Percentiles rank a stretch among this genome's conserved stretches.
phyloP scores from a whole-genome alignment of 2,888 invertebrate genomes.

The Diarsia dahlii region DNA sequence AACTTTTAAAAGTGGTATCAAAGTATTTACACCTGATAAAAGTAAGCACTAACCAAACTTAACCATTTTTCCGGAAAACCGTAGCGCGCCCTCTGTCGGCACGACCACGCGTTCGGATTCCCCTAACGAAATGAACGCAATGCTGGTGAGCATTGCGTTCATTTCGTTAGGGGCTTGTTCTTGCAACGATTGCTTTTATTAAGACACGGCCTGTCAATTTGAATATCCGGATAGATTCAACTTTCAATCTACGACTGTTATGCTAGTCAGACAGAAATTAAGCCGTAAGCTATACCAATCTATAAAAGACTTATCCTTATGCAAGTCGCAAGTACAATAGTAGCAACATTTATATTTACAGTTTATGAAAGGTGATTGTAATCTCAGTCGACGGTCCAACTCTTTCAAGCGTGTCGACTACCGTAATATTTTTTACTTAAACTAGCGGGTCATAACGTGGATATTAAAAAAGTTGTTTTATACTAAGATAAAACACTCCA shows the following conservation, averaged over 20 bases:
- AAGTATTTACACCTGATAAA: not conserved
- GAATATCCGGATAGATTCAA: slow-evolving; percentile 13
- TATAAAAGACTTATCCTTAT: slow-evolving; percentile 33
- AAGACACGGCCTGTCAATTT: not conserved
- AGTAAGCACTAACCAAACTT: too few relatives aligned
- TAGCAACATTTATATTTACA: slow-evolving; percentile 62
- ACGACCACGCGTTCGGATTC: not conserved
- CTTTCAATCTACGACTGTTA: not conserved
- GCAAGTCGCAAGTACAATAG: slow-evolving; percentile 42
- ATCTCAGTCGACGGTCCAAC: slow-evolving; percentile 71
- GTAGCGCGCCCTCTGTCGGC: not conserved
- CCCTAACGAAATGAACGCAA: not conserved
- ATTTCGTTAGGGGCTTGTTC: too few relatives aligned
- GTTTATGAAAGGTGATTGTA: slow-evolving; percentile 72
- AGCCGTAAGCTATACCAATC: slow-evolving; percentile 22
- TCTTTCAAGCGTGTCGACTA: slow-evolving; percentile 75
- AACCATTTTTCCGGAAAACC: too few relatives aligned
- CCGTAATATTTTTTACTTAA: slow-evolving; percentile 72
- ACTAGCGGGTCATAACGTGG: slow-evolving; percentile 65
- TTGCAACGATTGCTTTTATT: not conserved
- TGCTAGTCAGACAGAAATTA: slow-evolving; percentile 8
- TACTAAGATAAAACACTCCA: slow-evolving; percentile 53
- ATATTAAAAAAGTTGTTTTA: slow-evolving; percentile 66
- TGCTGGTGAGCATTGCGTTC: too few relatives aligned
- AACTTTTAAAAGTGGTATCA: not conserved